Conservation (phyloP, 2,888 invertebrate species). For the Dermolepida albohirtum region DNA sequence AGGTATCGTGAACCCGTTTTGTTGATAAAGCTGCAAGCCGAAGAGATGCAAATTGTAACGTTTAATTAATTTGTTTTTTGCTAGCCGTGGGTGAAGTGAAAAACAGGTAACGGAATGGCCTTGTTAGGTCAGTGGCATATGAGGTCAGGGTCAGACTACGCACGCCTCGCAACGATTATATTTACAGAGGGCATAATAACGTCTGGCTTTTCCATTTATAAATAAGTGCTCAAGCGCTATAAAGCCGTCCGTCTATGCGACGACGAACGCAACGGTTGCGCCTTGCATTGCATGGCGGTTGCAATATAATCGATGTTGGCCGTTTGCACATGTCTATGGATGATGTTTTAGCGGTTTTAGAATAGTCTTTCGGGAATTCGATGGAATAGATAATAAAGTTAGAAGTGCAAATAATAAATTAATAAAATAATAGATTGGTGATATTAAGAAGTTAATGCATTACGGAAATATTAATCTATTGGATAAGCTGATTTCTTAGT, state of each 20-base stretch:
- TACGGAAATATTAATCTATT: too few relatives aligned
- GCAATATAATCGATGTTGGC: too few relatives aligned
- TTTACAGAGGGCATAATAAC: slow-evolving; percentile 38
- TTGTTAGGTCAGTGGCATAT: slow-evolving; percentile 50
- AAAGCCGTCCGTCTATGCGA: slow-evolving; percentile 24
- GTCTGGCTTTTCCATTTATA: slow-evolving; percentile 39
- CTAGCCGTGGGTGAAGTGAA: slow-evolving; percentile 35
- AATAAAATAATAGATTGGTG: too few relatives aligned
- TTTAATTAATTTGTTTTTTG: slow-evolving; percentile 37
- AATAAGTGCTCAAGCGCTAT: slow-evolving; percentile 24
- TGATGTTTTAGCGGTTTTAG: too few relatives aligned
- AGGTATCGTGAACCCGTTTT: too few relatives aligned
- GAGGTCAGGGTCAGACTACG: slow-evolving; percentile 49
- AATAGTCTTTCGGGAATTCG: too few relatives aligned
- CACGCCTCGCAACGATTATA: slow-evolving; percentile 36
- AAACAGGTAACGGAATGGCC: slow-evolving; percentile 39
- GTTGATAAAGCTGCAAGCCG: neutral
- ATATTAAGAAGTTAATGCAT: too few relatives aligned
- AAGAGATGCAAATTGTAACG: slow-evolving; percentile 28
- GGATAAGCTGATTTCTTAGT: too few relatives aligned
- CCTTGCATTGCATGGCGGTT: slow-evolving; percentile 16
- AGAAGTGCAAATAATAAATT: too few relatives aligned
- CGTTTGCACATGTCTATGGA: too few relatives aligned
- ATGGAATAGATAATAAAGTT: too few relatives aligned
- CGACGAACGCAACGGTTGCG: slow-evolving; percentile 1